Evolutionary conservation across 2,888 invertebrate genomes (phyloP).

Genomic region (Darwinula stevensoni): DNA sequence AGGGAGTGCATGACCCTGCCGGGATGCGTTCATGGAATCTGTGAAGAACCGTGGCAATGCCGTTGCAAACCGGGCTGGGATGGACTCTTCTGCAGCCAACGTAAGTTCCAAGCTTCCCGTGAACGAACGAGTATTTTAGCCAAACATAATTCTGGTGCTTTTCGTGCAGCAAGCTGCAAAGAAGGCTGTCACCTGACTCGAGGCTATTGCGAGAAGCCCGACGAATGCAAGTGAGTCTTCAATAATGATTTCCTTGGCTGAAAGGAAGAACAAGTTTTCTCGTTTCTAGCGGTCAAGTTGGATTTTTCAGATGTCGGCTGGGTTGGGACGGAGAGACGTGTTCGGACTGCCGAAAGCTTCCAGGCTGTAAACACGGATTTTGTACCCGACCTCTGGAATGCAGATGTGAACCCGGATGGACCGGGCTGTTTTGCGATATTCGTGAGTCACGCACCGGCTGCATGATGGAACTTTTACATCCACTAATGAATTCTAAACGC

Average conservation of each 20-base stretch:
- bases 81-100: constrained; percentile 59
- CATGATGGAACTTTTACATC: too few species aligned
- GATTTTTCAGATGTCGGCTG: constrained; percentile 34
- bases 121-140: too few species aligned
- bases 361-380: constrained; percentile 67
- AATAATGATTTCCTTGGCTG: background rate
- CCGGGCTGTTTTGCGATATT: constrained; percentile 26
- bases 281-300: background rate
- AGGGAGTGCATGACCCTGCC: constrained; percentile 57
- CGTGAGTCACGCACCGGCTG: too few species aligned
- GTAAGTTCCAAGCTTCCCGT: constrained; percentile 25
- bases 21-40: constrained; percentile 58
- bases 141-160: too few species aligned
- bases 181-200: constrained; percentile 51
- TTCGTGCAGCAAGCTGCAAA: constrained; percentile 44
- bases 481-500: too few species aligned
- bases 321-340: constrained; percentile 71
- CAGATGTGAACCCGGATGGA: constrained; percentile 67
- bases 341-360: constrained; percentile 53
- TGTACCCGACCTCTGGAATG: constrained; percentile 72
- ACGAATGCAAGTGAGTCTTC: constrained; percentile 34
- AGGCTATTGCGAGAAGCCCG: constrained; percentile 58
- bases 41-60: constrained; percentile 49
- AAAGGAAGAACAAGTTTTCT: background rate
- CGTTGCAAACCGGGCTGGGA: constrained; percentile 59